Conservation (phyloP, 2,113 vertebrate species). For the Pelecanus crispus region DNA sequence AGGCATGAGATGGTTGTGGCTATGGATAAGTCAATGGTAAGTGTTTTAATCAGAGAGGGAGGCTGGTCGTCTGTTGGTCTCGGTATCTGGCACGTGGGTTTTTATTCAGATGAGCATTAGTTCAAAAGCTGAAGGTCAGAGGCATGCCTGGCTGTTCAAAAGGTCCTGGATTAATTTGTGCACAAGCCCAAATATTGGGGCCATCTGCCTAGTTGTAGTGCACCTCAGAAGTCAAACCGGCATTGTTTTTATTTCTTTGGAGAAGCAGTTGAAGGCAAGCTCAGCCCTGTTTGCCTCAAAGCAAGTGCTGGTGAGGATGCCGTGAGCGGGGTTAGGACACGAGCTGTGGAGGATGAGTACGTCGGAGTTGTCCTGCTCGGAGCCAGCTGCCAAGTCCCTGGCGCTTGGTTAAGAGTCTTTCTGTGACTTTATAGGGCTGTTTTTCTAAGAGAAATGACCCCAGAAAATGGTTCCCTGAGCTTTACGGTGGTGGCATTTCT, state of each 20-base stretch:
- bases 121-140: not conserved
- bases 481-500: not conserved
- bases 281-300: not conserved
- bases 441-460: not conserved
- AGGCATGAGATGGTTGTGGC: not conserved
- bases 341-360: too few relatives aligned
- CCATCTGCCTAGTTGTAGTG: not conserved
- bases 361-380: fast-evolving
- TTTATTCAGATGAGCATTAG: not conserved
- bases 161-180: not conserved
- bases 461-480: not conserved
- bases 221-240: not conserved
- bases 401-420: not conserved
- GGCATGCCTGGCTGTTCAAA: not conserved
- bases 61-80: not conserved
- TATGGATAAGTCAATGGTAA: not conserved
- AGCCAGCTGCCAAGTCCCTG: not conserved
- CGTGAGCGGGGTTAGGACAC: not conserved
- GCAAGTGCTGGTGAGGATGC: not conserved
- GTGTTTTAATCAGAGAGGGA: not conserved
- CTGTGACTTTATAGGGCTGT: not conserved
- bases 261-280: not conserved
- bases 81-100: fast-evolving
- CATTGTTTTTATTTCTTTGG: not conserved
- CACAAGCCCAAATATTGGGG: not conserved